Evolutionary conservation across 2,797 vertebrate species (phyloP), one percentile per base, ranked within the genome.

Genomic region (Triplophysa yarkandensis): DNA sequence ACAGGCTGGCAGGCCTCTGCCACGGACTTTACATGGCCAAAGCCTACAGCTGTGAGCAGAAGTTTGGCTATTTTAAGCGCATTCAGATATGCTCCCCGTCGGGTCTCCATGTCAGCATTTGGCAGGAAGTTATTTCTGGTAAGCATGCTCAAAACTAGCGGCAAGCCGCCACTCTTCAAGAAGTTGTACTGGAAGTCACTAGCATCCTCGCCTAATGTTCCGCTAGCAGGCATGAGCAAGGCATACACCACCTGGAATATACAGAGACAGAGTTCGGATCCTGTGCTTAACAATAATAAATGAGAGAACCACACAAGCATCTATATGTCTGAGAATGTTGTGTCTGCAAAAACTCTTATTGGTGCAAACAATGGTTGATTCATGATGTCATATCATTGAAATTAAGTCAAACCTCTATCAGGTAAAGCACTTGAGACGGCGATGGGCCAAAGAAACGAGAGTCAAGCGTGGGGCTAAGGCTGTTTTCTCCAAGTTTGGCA

Each of bases 131-230:
- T 99, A 92, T 99, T 99, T 88, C 98, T 93, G 54, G 97, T 98
- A 85, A 99, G 94, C 97, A 99, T 98, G 90, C 96, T 98, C 89
- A 99, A 80, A 36, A 99, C 96, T 79, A 99, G 92, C 63, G 96
- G 96, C 65, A 99, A 90, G 46, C 98, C 98, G 52, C 97, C 97
- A 23, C 98, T 99, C 90, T 98, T 98, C 78, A 98, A 86, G 86
- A 99, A 99, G 89, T 99, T 98, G 87, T 95, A 98, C 46, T 99
- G 98, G 89, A 99, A 99, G 84, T 99, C 98, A 71, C 95, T 96
- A 72, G 98, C 97, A 57, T 99, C 98, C 86, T 99, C 98, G 54
- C 96, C 96, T 85, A 99, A 88, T 69, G 97, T 96, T 86, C 95
- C 95, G 85, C 95, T 97, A 87, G 98, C 98, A 85, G 98, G 98